A percentile compares a stretch with the other conserved stretches of the same genome.
These are phyloP conservation scores for Myotis vivesi DNA, from an alignment of 2,797 vertebrate species.

Conservation along the genomic window DNA sequence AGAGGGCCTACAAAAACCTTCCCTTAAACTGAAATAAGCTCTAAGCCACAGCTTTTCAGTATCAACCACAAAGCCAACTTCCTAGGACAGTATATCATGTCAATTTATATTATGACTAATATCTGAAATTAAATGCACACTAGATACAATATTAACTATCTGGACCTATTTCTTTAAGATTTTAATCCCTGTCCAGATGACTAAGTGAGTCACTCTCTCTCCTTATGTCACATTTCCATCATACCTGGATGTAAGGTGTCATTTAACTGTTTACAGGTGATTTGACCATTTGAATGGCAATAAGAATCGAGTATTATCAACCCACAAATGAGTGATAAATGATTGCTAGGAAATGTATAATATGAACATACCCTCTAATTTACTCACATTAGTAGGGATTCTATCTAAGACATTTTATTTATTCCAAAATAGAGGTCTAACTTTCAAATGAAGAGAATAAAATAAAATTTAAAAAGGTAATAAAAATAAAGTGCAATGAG, in stretches of 20 bases:
- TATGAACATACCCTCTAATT: neutral
- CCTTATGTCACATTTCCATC: neutral
- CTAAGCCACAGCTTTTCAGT: slow-evolving; percentile 12
- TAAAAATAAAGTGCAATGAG: neutral
- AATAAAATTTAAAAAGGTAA: neutral
- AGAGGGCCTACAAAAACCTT: neutral
- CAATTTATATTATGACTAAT: slow-evolving; percentile 26
- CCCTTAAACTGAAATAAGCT: neutral
- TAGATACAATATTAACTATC: neutral
- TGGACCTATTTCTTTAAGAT: neutral
- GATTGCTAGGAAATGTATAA: neutral
- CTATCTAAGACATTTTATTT: neutral
- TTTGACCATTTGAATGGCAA: neutral
- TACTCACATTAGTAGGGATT: neutral
- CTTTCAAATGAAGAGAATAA: slow-evolving; percentile 15
- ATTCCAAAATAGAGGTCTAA: neutral
- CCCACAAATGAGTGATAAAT: neutral
- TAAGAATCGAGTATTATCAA: neutral
- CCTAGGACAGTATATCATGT: neutral
- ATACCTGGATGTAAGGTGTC: neutral
- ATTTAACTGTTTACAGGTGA: neutral
- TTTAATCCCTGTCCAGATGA: neutral
- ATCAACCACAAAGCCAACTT: slow-evolving; percentile 6
- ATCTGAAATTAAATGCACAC: neutral
- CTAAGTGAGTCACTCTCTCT: neutral